Conservation (phyloP, 2,888 invertebrate genomes). For the Caenorhabditis sp. region DNA sequence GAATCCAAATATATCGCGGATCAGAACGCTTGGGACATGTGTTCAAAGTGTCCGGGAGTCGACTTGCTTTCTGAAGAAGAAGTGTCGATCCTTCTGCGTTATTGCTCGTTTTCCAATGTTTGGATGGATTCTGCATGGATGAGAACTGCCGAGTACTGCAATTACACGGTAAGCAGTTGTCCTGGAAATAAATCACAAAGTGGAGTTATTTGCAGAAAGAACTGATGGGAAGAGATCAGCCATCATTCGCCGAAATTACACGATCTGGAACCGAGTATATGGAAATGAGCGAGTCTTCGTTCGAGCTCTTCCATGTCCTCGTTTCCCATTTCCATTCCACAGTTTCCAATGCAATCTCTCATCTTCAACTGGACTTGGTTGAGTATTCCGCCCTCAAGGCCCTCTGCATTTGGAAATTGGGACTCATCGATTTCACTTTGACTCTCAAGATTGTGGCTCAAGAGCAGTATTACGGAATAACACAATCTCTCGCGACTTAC, state of each 20-base stretch:
- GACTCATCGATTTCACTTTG: conserved; percentile 49
- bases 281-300: background rate
- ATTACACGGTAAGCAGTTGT: background rate
- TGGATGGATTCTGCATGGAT: conserved; percentile 5
- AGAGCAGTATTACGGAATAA: conserved; percentile 48
- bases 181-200: background rate
- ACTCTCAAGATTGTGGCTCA: conserved; percentile 50
- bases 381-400: conserved; percentile 70
- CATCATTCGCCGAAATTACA: background rate
- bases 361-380: conserved; percentile 48
- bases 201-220: background rate
- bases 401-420: conserved; percentile 68
- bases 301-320: background rate
- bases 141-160: background rate
- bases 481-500: conserved; percentile 37
- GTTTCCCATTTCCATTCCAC: conserved; percentile 16
- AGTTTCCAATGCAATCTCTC: conserved; percentile 1
- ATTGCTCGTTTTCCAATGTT: background rate
- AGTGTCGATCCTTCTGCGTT: background rate
- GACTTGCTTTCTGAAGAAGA: background rate
- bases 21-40: background rate
- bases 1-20: background rate
- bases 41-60: background rate
- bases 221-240: background rate
- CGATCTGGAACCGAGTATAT: background rate